A percentile compares a stretch with the other conserved stretches of the same genome.
Evolutionary conservation across 2,113 vertebrate species (phyloP).

Genomic region (Gila orcuttii): DNA sequence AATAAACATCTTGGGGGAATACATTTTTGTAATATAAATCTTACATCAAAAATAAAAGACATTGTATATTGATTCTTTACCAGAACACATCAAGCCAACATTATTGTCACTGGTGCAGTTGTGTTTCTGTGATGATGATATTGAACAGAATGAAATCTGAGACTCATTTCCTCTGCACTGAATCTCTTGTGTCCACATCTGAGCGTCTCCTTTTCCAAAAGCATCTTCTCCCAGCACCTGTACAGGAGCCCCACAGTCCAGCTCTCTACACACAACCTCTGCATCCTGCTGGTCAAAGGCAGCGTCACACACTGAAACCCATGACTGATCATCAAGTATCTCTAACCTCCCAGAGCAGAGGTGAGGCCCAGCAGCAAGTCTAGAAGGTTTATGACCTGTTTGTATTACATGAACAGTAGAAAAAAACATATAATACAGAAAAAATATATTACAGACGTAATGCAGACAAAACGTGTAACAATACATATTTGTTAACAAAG

Average conservation of each 20-base stretch:
- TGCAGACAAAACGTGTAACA: not conserved
- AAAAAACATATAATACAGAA: not conserved
- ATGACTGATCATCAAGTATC: no score
- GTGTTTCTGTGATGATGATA: not conserved
- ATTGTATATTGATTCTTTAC: not conserved
- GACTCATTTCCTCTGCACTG: not conserved
- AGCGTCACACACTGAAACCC: no score
- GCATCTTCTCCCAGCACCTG: no score
- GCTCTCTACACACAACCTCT: no score
- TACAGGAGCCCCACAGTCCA: not conserved
- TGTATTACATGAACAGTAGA: not conserved
- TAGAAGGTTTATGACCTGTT: not conserved
- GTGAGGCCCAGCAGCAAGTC: not conserved
- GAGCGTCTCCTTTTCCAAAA: no score
- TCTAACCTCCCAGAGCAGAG: not conserved
- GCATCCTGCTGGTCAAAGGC: no score
- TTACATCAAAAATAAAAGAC: not conserved
- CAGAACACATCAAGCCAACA: not conserved
- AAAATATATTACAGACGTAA: not conserved
- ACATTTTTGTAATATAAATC: no score
- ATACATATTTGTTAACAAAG: not conserved
- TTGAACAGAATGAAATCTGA: not conserved
- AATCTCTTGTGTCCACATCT: no score
- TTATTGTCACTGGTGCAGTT: not conserved
- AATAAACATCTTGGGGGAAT: no score